These are phyloP conservation scores for Julus scandinavius DNA, from an alignment of 2,888 invertebrate species.

Conservation along the genomic window DNA sequence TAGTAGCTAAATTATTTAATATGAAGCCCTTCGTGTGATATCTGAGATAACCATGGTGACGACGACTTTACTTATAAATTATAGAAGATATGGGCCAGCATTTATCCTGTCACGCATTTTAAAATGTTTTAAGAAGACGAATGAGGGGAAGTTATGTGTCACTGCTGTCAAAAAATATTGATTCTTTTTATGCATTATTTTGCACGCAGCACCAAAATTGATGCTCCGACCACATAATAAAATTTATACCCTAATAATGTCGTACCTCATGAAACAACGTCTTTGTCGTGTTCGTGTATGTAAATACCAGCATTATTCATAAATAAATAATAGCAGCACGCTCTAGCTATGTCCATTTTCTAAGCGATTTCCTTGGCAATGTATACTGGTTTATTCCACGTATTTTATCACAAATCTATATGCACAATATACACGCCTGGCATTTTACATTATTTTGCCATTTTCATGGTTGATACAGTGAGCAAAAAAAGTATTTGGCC, in stretches of 20 bases:
- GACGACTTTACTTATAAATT: neutral
- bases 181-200: neutral
- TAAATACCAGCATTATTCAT: conserved; percentile 33
- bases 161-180: conserved; percentile 33
- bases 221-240: conserved; percentile 33
- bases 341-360: neutral
- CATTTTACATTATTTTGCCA: too few relatives aligned
- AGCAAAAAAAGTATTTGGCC: too few relatives aligned
- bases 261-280: conserved; percentile 33
- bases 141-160: neutral
- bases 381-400: neutral
- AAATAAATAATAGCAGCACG: conserved; percentile 4
- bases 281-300: conserved; percentile 16
- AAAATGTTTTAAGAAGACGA: neutral
- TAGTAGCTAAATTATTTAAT: neutral
- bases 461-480: too few relatives aligned
- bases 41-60: conserved; percentile 25
- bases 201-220: conserved; percentile 9
- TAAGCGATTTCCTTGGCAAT: neutral
- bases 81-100: neutral
- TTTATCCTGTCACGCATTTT: conserved; percentile 6
- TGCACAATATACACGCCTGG: too few relatives aligned
- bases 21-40: neutral
- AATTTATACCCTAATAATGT: conserved; percentile 7
- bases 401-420: too few relatives aligned